Evolutionary conservation across 92 coral and sea anemone species (phyloP).

Genomic region (Anthopleura xanthogrammica): DNA sequence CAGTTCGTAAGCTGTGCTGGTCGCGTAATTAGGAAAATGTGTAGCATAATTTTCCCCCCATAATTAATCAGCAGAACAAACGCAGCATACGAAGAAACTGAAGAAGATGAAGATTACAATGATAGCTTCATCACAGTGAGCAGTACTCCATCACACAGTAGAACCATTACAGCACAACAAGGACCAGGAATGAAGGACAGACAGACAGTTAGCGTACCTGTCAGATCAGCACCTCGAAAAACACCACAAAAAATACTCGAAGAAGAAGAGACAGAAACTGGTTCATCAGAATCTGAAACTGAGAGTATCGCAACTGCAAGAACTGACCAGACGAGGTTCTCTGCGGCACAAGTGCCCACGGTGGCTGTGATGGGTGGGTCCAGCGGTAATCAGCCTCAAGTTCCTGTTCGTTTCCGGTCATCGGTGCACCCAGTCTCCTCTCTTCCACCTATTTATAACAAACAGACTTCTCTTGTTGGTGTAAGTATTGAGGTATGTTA

Average conservation of each 20-base stretch:
- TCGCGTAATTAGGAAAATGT: too few relatives aligned
- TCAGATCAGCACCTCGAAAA: conserved; percentile 18
- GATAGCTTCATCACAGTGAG: conserved; percentile 42
- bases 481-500: conserved; percentile 66
- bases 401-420: conserved; percentile 95
- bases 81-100: conserved; percentile 64
- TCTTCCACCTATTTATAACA: conserved; percentile 78
- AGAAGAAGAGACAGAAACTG: conserved; percentile 32
- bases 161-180: conserved; percentile 30
- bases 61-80: conserved; percentile 37
- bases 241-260: conserved; percentile 27
- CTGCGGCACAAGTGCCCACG: conserved; percentile 93
- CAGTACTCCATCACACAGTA: conserved; percentile 35
- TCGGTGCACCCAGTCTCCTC: conserved; percentile 89
- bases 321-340: conserved; percentile 65
- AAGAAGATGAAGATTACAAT: conserved; percentile 54
- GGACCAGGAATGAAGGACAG: conserved; percentile 33
- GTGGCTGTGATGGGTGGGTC: conserved; percentile 95
- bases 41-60: too few relatives aligned
- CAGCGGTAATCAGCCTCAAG: conserved; percentile 80
- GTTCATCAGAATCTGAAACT: conserved; percentile 34
- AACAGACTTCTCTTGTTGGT: conserved; percentile 87
- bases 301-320: conserved; percentile 47
- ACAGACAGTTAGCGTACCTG: conserved; percentile 20
- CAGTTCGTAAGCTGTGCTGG: too few relatives aligned